Evolutionary conservation across 2,888 invertebrate species (phyloP).

Genomic region (Allacma fusca): DNA sequence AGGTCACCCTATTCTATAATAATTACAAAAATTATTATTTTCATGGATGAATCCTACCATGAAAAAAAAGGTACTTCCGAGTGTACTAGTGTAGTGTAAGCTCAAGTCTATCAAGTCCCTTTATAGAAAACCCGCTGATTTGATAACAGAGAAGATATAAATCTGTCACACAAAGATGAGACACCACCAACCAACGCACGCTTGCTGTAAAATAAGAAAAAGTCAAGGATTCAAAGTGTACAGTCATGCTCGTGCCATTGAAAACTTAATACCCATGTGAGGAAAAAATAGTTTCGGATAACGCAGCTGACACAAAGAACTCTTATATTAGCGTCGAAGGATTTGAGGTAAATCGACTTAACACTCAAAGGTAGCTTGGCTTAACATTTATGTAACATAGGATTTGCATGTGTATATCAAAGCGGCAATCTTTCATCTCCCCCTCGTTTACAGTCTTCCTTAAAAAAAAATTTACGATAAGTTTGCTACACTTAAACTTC

Average conservation of each 20-base stretch:
- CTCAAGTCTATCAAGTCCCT: too few relatives aligned
- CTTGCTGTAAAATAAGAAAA: too few relatives aligned
- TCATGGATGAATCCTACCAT: too few relatives aligned
- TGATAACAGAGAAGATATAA: too few relatives aligned
- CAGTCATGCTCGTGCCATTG: conserved; percentile 6
- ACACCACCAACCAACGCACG: too few relatives aligned
- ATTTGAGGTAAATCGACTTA: neutral
- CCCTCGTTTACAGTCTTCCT: neutral
- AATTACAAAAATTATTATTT: too few relatives aligned
- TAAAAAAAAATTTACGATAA: neutral
- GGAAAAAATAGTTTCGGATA: neutral
- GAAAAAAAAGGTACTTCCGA: too few relatives aligned
- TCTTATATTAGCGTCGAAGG: neutral
- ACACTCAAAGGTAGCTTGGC: conserved; percentile 6
- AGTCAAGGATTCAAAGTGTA: too few relatives aligned
- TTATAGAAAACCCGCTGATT: too few relatives aligned
- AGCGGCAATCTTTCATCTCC: conserved; percentile 24
- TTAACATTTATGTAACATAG: neutral
- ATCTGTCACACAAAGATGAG: too few relatives aligned
- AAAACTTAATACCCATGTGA: neutral
- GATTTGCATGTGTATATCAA: conserved; percentile 7
- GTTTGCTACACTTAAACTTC: neutral
- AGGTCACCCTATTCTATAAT: too few relatives aligned
- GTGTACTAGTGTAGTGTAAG: too few relatives aligned
- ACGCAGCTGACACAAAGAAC: neutral